Evolutionary conservation across 1,140 invertebrate species (phyloP).

Genomic region (Leptopilina clavipes): DNA sequence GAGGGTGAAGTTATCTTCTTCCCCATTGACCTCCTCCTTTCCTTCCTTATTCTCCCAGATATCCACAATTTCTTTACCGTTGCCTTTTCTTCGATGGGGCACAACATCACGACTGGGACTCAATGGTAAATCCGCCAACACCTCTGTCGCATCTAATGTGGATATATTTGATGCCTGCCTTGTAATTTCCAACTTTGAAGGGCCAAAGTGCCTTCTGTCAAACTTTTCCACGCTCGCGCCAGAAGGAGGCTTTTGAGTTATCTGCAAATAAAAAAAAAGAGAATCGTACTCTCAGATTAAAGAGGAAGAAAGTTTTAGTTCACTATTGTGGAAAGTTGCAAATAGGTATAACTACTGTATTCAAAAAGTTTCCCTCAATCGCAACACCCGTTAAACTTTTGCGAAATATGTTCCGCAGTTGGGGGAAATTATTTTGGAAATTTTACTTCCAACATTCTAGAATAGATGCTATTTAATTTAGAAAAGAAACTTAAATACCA

Average conservation of each 20-base stretch:
- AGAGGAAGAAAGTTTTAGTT: background rate
- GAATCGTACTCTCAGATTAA: background rate
- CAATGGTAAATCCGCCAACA: constrained; percentile 58
- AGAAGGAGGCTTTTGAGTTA: constrained; percentile 60
- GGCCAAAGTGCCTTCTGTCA: constrained; percentile 66
- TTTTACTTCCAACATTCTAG: too few species aligned
- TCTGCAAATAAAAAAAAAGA: constrained; percentile 43
- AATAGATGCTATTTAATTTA: too few species aligned
- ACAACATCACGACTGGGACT: constrained; percentile 58
- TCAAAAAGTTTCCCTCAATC: too few species aligned
- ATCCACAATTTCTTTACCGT: constrained; percentile 20
- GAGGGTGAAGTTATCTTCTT: constrained; percentile 44
- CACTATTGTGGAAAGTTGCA: too few species aligned
- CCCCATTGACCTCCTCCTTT: constrained; percentile 36
- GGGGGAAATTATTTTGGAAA: too few species aligned
- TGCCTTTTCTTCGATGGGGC: constrained; percentile 52
- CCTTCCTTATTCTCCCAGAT: constrained; percentile 34
- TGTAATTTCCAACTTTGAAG: constrained; percentile 51
- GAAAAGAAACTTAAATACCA: background rate
- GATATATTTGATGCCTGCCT: constrained; percentile 37
- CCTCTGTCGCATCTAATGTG: constrained; percentile 34
- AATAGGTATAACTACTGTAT: too few species aligned
- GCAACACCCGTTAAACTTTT: too few species aligned
- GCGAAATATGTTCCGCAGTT: too few species aligned
- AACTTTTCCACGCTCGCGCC: constrained; percentile 61